Evolutionary conservation across 2,113 vertebrate genomes (phyloP).

Genomic region (Alethe diademata): DNA sequence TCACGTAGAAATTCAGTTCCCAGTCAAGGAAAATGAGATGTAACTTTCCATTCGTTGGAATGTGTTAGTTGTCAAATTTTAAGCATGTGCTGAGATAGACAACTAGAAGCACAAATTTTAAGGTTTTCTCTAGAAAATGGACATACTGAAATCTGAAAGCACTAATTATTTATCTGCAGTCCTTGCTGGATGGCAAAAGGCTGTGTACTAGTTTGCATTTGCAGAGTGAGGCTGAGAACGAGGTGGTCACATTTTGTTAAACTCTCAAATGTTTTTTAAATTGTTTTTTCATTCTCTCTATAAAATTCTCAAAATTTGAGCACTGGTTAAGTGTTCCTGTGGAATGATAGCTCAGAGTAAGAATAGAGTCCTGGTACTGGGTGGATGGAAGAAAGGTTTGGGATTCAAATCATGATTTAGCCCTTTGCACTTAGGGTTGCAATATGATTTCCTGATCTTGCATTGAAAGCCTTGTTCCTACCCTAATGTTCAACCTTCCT

Average conservation of each 20-base stretch:
- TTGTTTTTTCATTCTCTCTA: neutral
- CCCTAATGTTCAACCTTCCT: neutral
- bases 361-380: neutral
- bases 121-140: neutral
- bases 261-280: neutral
- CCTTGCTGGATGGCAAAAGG: neutral
- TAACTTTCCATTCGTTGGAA: neutral
- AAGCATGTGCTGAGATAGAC: neutral
- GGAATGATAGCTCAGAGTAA: neutral
- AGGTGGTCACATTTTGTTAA: neutral
- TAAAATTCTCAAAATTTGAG: neutral
- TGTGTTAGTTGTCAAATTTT: neutral
- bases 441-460: neutral
- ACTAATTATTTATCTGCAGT: neutral
- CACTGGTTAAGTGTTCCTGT: neutral
- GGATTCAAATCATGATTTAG: neutral
- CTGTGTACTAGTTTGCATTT: neutral
- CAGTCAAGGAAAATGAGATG: neutral
- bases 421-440: neutral
- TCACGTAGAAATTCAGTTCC: neutral
- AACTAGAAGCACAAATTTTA: neutral
- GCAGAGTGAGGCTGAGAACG: neutral
- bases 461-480: neutral
- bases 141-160: neutral
- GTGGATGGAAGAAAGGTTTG: neutral